These are phyloP conservation scores for Liopterus haemorrhoidalis DNA, from an alignment of 2,888 invertebrate genomes.

Conservation along the genomic window DNA sequence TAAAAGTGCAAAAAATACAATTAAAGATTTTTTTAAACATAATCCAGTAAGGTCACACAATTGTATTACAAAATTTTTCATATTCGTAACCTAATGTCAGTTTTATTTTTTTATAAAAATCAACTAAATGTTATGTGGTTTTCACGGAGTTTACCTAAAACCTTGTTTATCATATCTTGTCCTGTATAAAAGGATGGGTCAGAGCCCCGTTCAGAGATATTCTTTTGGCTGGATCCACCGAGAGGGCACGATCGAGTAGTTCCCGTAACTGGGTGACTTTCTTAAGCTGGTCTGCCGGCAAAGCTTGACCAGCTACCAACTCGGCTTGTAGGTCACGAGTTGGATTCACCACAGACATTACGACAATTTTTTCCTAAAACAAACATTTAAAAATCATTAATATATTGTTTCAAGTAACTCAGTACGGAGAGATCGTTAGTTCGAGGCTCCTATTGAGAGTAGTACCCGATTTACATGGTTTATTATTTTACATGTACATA, in stretches of 20 bases:
- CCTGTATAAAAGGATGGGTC: constrained; percentile 92
- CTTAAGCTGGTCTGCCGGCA: constrained; percentile 81
- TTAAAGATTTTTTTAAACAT: no score
- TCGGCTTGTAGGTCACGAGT: constrained; percentile 82
- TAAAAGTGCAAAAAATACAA: no score
- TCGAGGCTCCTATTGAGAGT: neutral
- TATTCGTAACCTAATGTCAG: constrained; percentile 29
- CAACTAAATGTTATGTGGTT: no score
- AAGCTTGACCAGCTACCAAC: constrained; percentile 78
- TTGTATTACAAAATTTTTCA: constrained; percentile 20
- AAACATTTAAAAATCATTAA: no score
- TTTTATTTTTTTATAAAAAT: no score
- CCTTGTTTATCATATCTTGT: constrained; percentile 62
- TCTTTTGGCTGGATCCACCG: constrained; percentile 87
- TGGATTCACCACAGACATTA: constrained; percentile 84
- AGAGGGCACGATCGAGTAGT: constrained; percentile 82
- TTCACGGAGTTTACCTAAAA: constrained; percentile 36
- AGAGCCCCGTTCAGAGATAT: constrained; percentile 92
- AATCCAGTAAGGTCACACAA: neutral
- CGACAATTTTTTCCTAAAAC: constrained; percentile 92
- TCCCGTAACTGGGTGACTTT: constrained; percentile 91
- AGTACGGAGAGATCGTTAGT: neutral
- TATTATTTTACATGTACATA: neutral
- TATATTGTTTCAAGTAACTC: neutral
- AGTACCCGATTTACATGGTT: neutral